Evolutionary conservation across 2,797 vertebrate species (phyloP).

Genomic region (Loris lydekkerianus): DNA sequence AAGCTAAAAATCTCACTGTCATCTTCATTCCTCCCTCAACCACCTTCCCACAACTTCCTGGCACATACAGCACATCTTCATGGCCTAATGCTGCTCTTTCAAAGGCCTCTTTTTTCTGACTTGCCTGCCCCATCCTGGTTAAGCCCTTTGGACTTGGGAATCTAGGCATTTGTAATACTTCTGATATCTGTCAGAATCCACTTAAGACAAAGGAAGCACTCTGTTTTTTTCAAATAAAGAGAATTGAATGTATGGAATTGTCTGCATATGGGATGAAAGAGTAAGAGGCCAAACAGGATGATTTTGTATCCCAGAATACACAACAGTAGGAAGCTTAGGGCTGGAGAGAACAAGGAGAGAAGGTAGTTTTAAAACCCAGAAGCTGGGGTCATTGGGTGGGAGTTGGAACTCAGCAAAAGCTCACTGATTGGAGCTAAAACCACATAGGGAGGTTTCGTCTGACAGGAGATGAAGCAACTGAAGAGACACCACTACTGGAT

Average conservation of each 20-base stretch:
- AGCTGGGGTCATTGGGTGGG: neutral
- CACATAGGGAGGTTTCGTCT: neutral
- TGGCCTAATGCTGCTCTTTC: neutral
- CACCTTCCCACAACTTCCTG: neutral
- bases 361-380: neutral
- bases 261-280: neutral
- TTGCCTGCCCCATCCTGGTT: neutral
- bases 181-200: neutral
- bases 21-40: neutral
- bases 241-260: neutral
- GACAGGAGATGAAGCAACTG: neutral
- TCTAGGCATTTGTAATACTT: neutral
- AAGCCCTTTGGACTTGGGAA: neutral
- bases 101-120: neutral
- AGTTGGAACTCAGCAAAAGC: neutral
- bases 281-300: neutral
- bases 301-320: neutral
- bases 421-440: neutral
- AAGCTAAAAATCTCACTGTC: neutral
- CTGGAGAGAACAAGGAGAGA: neutral
- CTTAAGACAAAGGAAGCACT: neutral
- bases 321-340: neutral
- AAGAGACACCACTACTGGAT: neutral
- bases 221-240: slow-evolving; percentile 23
- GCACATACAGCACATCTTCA: neutral